Base-by-base conservation (phyloP, 2,888 invertebrate genomes). In the Drosophila nr. perissopoda region DNA sequence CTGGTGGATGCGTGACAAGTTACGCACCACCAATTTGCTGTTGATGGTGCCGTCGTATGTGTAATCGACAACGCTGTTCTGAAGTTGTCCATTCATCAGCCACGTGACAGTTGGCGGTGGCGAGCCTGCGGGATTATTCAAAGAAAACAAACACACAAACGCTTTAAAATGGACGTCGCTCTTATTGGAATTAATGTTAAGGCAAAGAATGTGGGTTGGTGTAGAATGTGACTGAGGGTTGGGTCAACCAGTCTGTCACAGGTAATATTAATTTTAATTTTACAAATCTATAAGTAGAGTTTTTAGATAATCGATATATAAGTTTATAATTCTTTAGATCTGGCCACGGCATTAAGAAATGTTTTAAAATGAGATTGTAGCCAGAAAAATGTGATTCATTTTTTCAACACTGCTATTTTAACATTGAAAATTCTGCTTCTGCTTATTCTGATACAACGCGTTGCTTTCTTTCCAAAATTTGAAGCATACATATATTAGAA, bases 41-140 rank as follows among this genome's bases (percentile, higher is more conserved):
- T 94, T 94, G 87, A 94, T 94, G 77, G 94, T 94, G 70, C 91
- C 91, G 67, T 93, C 92, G 80, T 92, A 93, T 67, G 93, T 91
- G 79, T 91, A 93, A 81, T 93, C 93, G 74, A 92, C 92, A 70
- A 92, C 91, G 81, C 93, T 93, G 70, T 93, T 91, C 89, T 94
- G 90, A 78, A 92, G 89, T 91, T 93, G 88, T 77, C 94, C 95
- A 88, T 96, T 96, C 79, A 96, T 94, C 95, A 96, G 96, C 97
- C 97, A 97, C 82, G 95, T 95, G 71, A 97, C 95, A 69, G 94
- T 94, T 18, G 97, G 96, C 64, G 95, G 94, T 18, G 97, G 97
- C 79, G 95, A 95, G 81, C 97, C 97, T 97, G 93, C 13, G 48
- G 59, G 60, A 10, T 27, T 40, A 40, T 31, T 0, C 29, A 51